These are phyloP conservation scores for Echinarachnius parma DNA, from an alignment of 53 echinoderm and acorn worm species.

Conservation along the genomic window DNA sequence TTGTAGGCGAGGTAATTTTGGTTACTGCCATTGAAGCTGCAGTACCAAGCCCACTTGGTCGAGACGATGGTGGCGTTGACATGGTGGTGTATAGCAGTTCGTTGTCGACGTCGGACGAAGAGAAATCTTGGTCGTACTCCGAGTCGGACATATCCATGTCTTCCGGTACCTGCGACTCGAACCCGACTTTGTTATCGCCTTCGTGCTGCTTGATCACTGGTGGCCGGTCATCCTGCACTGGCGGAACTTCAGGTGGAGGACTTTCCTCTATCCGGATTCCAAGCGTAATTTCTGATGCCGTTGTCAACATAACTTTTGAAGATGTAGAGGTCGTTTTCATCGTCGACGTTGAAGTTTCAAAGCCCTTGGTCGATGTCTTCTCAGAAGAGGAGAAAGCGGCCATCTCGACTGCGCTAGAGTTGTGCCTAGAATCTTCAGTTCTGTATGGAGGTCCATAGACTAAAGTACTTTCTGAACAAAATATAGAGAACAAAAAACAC, in stretches of 20 bases:
- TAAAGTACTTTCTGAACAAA: too few species aligned
- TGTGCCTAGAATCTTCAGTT: slow-evolving; percentile 5
- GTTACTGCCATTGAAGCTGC: too few species aligned
- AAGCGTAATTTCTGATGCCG: too few species aligned
- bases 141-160: slow-evolving; percentile 37
- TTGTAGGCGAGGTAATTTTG: too few species aligned
- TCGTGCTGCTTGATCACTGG: slow-evolving; percentile 32
- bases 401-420: background rate
- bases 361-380: slow-evolving; percentile 5
- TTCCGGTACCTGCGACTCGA: slow-evolving; percentile 26
- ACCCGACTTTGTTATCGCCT: slow-evolving; percentile 34
- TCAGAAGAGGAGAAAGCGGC: background rate
- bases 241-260: background rate
- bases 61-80: background rate
- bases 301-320: too few species aligned
- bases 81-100: slow-evolving; percentile 25
- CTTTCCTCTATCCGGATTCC: too few species aligned
- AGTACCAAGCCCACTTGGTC: background rate
- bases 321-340: slow-evolving; percentile 3
- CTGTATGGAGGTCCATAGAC: slow-evolving; percentile 25
- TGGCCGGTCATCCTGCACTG: background rate
- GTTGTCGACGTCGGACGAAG: slow-evolving; percentile 25
- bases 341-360: background rate
- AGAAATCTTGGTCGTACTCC: slow-evolving; percentile 24
- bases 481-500: too few species aligned